A percentile compares a stretch with the other conserved stretches of the same genome.
Evolutionary conservation across 2,888 invertebrate genomes (phyloP).

Genomic region (Napeogenes sylphis): DNA sequence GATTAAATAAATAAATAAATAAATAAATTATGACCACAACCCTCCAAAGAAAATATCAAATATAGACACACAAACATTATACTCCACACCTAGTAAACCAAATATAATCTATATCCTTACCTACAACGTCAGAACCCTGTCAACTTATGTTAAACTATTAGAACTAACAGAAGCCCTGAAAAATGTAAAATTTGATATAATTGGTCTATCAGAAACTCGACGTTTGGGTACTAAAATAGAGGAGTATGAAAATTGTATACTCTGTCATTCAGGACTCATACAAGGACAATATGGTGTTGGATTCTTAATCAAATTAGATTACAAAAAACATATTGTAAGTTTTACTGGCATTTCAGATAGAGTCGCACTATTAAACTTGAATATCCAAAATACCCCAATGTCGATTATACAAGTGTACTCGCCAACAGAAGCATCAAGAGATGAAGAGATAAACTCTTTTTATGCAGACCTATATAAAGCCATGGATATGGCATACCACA

Average conservation of each 20-base stretch:
- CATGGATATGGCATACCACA: constrained; percentile 17
- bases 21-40: no score
- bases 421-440: constrained; percentile 27
- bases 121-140: no score
- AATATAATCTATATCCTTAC: no score
- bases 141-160: no score
- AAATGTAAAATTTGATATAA: no score
- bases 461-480: constrained; percentile 22
- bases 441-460: constrained; percentile 28
- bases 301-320: constrained; percentile 31
- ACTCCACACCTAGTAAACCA: no score
- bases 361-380: constrained; percentile 32
- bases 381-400: constrained; percentile 9
- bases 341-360: constrained; percentile 32
- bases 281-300: constrained; percentile 34
- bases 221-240: no score
- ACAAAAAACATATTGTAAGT: constrained; percentile 25
- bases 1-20: no score
- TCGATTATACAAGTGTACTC: constrained; percentile 32
- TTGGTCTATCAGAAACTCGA: no score
- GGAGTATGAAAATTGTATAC: constrained; percentile 29
- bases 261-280: constrained; percentile 23
- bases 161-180: no score
- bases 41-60: no score
- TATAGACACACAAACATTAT: no score